Percentiles rank a stretch among this genome's conserved stretches.
phyloP scores from a whole-genome alignment of 2,113 vertebrate genomes.

The Plecturocebus donacophilus region DNA sequence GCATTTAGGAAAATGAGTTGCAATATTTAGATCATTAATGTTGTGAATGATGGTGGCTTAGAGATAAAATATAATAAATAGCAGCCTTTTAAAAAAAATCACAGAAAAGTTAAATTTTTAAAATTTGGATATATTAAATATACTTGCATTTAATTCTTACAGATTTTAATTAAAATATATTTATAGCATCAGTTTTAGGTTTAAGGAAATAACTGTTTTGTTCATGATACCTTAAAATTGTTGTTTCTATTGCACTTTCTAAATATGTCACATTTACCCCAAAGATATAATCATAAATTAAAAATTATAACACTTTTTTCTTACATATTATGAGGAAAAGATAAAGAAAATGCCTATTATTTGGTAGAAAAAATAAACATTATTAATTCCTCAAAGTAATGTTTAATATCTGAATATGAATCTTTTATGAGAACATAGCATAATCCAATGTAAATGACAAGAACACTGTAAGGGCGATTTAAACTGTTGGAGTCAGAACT shows the following conservation, averaged over 20 bases:
- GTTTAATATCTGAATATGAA: conserved; percentile 9
- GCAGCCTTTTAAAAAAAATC: conserved; percentile 35
- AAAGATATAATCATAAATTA: background rate
- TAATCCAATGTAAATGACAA: background rate
- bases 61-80: conserved; percentile 63
- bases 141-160: conserved; percentile 45
- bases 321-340: background rate
- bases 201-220: conserved; percentile 39
- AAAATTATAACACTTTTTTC: background rate
- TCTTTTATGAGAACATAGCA: background rate
- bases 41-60: conserved; percentile 29
- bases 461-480: background rate
- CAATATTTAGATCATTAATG: background rate
- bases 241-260: conserved; percentile 43
- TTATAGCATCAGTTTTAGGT: background rate
- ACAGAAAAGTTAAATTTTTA: conserved; percentile 52
- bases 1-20: conserved; percentile 28
- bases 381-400: background rate
- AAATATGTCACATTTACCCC: background rate
- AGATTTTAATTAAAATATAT: conserved; percentile 34
- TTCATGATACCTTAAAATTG: background rate
- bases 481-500: conserved; percentile 6
- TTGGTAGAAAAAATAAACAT: background rate
- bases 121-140: conserved; percentile 35
- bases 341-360: background rate